Conservation (phyloP, 2,113 vertebrate genomes). For the Erinaceus europaeus region DNA sequence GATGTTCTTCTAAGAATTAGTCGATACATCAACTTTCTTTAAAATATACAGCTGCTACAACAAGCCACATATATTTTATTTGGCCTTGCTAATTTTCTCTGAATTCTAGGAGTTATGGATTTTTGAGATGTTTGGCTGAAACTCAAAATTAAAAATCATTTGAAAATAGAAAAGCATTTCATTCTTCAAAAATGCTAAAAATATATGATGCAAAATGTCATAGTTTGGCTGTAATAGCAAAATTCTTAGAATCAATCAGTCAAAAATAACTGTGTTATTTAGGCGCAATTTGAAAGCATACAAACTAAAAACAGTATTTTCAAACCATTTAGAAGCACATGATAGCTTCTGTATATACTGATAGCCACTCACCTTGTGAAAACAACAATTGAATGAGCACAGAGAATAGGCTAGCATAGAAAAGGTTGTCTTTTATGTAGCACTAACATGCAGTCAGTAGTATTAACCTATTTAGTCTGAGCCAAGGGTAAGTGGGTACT, state of each 20-base stretch:
- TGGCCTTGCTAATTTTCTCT: conserved; percentile 68
- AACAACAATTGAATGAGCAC: conserved; percentile 49
- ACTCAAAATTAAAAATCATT: conserved; percentile 72
- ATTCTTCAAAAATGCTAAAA: conserved; percentile 77
- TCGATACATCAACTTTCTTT: conserved; percentile 76
- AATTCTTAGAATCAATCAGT: conserved; percentile 77
- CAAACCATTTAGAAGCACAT: conserved; percentile 50
- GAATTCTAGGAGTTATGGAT: conserved; percentile 67
- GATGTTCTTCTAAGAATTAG: conserved; percentile 70
- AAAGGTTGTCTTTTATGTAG: conserved; percentile 25
- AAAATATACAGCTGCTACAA: conserved; percentile 61
- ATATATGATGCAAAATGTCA: conserved; percentile 78
- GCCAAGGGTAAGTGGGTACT: background rate
- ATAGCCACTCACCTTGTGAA: conserved; percentile 59
- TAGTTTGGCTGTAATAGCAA: conserved; percentile 76
- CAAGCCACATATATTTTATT: conserved; percentile 65
- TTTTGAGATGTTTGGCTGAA: conserved; percentile 52
- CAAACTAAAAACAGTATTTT: conserved; percentile 71
- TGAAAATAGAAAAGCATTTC: conserved; percentile 73
- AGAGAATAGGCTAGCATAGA: background rate
- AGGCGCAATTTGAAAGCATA: conserved; percentile 67
- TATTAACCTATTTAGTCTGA: conserved; percentile 12
- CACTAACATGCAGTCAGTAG: background rate
- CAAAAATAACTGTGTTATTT: conserved; percentile 77
- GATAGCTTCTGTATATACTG: conserved; percentile 38